Evolutionary conservation across 2,797 vertebrate genomes (phyloP).

Genomic region (Dermochelys coriacea): DNA sequence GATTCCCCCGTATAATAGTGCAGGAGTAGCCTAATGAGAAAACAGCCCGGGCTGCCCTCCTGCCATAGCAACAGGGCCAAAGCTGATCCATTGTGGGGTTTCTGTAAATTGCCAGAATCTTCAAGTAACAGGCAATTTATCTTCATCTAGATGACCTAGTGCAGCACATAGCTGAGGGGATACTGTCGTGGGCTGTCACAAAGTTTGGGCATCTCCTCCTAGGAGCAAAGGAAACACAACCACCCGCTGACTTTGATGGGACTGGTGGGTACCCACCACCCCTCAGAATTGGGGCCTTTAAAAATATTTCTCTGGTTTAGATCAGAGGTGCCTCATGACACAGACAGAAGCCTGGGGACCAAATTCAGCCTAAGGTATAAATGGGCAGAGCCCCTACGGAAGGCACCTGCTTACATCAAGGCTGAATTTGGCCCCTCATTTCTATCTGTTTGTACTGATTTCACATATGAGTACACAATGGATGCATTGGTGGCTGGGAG

Average conservation of each 20-base stretch:
- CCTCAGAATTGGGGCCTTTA: not conserved
- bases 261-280: too few relatives aligned
- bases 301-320: not conserved
- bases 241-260: too few relatives aligned
- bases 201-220: not conserved
- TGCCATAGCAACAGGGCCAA: not conserved
- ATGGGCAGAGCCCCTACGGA: not conserved
- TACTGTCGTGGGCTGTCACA: not conserved
- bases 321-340: not conserved
- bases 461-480: conserved; percentile 30
- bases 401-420: not conserved
- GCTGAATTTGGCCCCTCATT: not conserved
- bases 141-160: not conserved
- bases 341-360: not conserved
- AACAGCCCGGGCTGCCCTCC: not conserved
- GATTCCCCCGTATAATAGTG: not conserved
- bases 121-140: not conserved
- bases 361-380: not conserved
- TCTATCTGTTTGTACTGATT: conserved; percentile 53
- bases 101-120: not conserved
- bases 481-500: not conserved
- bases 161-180: not conserved
- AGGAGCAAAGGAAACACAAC: not conserved
- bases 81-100: not conserved
- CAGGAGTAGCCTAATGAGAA: not conserved